These are phyloP conservation scores for Eulemur macaco DNA, from an alignment of 2,113 vertebrate genomes.

Conservation along the genomic window DNA sequence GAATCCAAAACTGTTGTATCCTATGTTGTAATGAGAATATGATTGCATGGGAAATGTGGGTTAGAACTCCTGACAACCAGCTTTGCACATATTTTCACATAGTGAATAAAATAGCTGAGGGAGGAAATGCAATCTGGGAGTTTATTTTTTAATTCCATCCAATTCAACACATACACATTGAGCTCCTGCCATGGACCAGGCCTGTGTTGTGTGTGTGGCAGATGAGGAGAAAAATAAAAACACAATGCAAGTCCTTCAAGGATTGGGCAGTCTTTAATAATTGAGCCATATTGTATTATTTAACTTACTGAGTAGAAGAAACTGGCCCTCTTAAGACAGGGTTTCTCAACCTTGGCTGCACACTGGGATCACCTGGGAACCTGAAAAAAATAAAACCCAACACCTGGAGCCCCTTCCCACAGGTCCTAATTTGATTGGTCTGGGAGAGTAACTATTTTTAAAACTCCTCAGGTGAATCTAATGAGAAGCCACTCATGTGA, in stretches of 20 bases:
- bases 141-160: background rate
- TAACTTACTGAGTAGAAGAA: constrained; percentile 19
- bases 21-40: background rate
- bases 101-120: background rate
- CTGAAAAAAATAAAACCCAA: background rate
- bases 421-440: background rate
- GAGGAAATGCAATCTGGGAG: background rate
- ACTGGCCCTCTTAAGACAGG: background rate
- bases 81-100: background rate
- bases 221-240: background rate
- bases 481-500: background rate
- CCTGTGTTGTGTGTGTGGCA: background rate
- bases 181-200: background rate
- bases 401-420: background rate
- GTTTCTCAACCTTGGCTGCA: background rate
- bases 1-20: background rate
- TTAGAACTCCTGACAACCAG: background rate
- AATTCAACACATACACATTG: background rate
- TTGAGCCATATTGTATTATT: background rate
- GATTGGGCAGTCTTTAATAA: background rate
- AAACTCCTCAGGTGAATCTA: background rate
- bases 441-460: background rate
- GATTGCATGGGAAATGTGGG: background rate
- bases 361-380: background rate
- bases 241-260: background rate